Percentiles rank a stretch among this genome's conserved stretches.
Conservation (phyloP, 2,113 vertebrate species). For the Pygoscelis adeliae region DNA sequence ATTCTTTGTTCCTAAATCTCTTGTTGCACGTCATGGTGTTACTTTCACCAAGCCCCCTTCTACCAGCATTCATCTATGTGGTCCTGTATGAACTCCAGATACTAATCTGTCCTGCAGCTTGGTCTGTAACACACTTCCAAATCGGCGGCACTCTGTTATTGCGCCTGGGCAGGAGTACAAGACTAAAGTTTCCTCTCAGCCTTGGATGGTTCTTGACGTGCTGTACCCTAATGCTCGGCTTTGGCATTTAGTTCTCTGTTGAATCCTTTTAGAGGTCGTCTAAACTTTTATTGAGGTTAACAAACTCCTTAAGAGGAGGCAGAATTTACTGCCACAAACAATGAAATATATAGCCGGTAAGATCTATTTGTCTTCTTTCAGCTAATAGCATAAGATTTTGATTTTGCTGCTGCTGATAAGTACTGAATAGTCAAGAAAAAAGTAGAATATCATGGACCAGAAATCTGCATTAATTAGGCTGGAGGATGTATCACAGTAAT, state of each 20-base stretch:
- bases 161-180: background rate
- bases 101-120: background rate
- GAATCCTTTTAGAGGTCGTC: background rate
- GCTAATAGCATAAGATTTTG: background rate
- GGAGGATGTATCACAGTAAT: background rate
- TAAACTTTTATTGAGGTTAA: background rate
- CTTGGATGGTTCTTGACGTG: background rate
- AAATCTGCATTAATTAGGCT: background rate
- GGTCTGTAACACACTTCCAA: background rate
- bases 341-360: background rate
- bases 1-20: background rate
- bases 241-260: background rate
- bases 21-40: background rate
- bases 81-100: background rate
- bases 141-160: background rate
- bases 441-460: background rate
- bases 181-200: background rate
- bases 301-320: background rate
- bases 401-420: background rate
- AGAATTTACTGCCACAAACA: background rate
- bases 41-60: background rate
- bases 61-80: fast-evolving
- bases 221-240: background rate
- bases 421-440: background rate
- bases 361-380: background rate